Conservation (phyloP, 2,888 invertebrate species). For the Parnassius smintheus region DNA sequence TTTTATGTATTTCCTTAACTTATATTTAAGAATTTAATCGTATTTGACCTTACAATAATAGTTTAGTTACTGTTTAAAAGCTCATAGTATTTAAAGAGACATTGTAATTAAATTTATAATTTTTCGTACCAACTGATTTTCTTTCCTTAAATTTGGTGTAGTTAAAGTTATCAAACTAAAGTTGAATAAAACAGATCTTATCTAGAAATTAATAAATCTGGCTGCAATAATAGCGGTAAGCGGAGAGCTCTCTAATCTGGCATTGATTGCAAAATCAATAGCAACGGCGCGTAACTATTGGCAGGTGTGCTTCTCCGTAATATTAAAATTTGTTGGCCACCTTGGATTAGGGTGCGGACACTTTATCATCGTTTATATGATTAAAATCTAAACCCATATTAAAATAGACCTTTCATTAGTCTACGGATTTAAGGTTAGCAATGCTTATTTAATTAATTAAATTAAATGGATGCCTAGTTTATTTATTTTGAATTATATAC, state of each 20-base stretch:
- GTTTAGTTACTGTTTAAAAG: too few relatives aligned
- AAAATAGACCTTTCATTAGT: conserved; percentile 32
- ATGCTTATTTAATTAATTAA: conserved; percentile 17
- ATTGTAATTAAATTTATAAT: too few relatives aligned
- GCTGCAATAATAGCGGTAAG: conserved; percentile 48
- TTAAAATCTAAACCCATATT: conserved; percentile 48
- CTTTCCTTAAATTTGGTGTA: background rate
- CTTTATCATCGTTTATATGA: conserved; percentile 55
- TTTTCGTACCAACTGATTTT: background rate
- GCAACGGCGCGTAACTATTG: conserved; percentile 55
- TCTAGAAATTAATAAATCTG: conserved; percentile 57
- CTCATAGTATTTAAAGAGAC: too few relatives aligned
- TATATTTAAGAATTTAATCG: too few relatives aligned
- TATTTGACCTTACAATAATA: too few relatives aligned
- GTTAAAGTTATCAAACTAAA: background rate
- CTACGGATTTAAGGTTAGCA: conserved; percentile 18
- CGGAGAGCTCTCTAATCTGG: conserved; percentile 58
- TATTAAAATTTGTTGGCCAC: conserved; percentile 61
- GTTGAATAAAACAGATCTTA: conserved; percentile 22
- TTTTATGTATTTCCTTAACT: too few relatives aligned
- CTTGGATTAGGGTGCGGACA: conserved; percentile 51
- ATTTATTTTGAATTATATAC: background rate
- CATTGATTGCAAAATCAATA: conserved; percentile 77
- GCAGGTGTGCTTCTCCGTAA: conserved; percentile 56
- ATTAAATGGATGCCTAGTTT: background rate